phyloP scores from a whole-genome alignment of 2,888 invertebrate genomes.

The Drosophila lutescens region DNA sequence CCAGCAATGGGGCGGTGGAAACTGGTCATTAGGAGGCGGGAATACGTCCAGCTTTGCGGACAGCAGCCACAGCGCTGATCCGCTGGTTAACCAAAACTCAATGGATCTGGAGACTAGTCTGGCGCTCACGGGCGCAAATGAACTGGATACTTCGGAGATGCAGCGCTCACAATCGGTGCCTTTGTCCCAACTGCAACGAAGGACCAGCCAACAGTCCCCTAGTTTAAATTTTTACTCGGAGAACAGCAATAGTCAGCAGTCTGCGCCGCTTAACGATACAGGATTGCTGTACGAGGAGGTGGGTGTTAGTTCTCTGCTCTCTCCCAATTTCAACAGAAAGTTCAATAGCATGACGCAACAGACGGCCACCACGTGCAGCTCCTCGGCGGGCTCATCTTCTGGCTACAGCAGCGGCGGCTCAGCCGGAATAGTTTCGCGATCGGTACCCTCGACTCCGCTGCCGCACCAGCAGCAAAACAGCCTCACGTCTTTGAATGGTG shows the following conservation, averaged over 20 bases:
- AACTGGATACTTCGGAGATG: slow-evolving; percentile 66
- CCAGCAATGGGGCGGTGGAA: slow-evolving; percentile 68
- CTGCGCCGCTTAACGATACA: slow-evolving; percentile 57
- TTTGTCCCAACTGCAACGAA: slow-evolving; percentile 82
- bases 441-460: slow-evolving; percentile 89
- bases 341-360: slow-evolving; percentile 70
- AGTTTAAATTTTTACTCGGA: slow-evolving; percentile 78
- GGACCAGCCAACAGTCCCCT: slow-evolving; percentile 73
- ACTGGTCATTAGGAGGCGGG: slow-evolving; percentile 54
- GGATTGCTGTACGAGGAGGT: slow-evolving; percentile 70
- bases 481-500: slow-evolving; percentile 13
- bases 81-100: slow-evolving; percentile 80
- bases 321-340: slow-evolving; percentile 79
- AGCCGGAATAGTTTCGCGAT: slow-evolving; percentile 86
- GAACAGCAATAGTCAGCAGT: slow-evolving; percentile 80
- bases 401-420: slow-evolving; percentile 80
- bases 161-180: slow-evolving; percentile 92
- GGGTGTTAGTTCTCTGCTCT: slow-evolving; percentile 79
- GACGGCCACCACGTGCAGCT: slow-evolving; percentile 76
- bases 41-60: slow-evolving; percentile 35
- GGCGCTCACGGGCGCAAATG: slow-evolving; percentile 60
- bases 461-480: slow-evolving; percentile 83
- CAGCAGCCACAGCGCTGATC: slow-evolving; percentile 81
- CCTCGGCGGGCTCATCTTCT: slow-evolving; percentile 80
- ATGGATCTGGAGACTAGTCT: slow-evolving; percentile 81